A percentile compares a stretch with the other conserved stretches of the same genome.
Evolutionary conservation across 2,113 vertebrate species (phyloP).

Genomic region (Bubo scandiacus): DNA sequence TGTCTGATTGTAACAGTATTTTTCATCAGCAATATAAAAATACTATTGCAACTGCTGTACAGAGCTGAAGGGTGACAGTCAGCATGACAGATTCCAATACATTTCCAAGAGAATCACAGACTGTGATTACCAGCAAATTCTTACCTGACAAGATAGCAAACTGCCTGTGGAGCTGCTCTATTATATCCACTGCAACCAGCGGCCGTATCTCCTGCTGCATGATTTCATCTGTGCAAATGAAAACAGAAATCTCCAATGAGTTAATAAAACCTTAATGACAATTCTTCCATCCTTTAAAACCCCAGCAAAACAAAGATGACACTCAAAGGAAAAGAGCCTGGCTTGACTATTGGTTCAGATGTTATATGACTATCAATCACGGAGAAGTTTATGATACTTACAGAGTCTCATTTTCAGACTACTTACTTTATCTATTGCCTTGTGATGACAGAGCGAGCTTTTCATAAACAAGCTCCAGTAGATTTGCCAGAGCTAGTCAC

Average conservation of each 20-base stretch:
- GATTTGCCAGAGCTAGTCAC: background rate
- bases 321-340: background rate
- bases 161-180: conserved; percentile 93
- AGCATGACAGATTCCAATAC: background rate
- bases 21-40: background rate
- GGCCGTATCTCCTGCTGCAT: conserved; percentile 98
- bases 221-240: conserved; percentile 87
- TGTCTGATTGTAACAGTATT: background rate
- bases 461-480: background rate
- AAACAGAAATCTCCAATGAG: conserved; percentile 19
- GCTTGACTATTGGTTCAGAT: background rate
- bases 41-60: background rate
- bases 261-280: background rate
- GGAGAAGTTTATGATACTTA: background rate
- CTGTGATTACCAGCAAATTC: background rate
- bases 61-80: background rate
- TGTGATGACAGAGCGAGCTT: background rate
- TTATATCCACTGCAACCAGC: conserved; percentile 90
- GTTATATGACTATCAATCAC: background rate
- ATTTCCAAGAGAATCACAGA: background rate
- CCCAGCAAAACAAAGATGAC: background rate
- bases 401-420: background rate
- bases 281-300: background rate
- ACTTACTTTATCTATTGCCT: background rate
- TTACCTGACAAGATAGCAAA: conserved; percentile 95